Evolutionary conservation across 2,113 vertebrate species (phyloP).

Genomic region (Monopterus albus): DNA sequence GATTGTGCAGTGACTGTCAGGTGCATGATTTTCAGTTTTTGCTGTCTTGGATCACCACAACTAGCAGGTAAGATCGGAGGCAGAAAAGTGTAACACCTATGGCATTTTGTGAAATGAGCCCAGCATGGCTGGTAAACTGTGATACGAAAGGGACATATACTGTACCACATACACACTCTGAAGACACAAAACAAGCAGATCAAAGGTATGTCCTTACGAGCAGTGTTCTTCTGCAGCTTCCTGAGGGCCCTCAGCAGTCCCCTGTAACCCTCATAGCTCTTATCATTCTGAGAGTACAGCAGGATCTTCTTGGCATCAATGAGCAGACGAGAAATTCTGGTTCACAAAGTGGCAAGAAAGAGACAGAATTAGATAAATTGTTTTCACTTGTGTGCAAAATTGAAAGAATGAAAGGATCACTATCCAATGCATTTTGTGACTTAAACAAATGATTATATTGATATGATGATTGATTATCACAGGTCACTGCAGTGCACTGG

Average conservation of each 20-base stretch:
- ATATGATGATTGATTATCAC: background rate
- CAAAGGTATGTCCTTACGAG: constrained; percentile 79
- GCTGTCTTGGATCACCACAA: background rate
- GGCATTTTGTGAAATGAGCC: constrained; percentile 8
- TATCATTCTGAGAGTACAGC: constrained; percentile 91
- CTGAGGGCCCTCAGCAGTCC: constrained; percentile 81
- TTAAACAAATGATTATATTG: background rate
- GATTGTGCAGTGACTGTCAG: constrained; percentile 17
- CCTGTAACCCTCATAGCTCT: constrained; percentile 84
- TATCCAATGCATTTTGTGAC: background rate
- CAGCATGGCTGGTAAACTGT: constrained; percentile 2
- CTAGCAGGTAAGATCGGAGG: background rate
- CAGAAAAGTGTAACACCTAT: constrained; percentile 10
- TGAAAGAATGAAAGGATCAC: background rate
- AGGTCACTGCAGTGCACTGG: background rate
- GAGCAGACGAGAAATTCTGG: constrained; percentile 83
- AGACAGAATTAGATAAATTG: background rate
- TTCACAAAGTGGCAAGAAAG: background rate
- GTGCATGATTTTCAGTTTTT: constrained; percentile 1
- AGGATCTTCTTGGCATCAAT: constrained; percentile 91
- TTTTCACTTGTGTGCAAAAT: background rate
- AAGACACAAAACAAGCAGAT: background rate
- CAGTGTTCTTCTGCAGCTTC: constrained; percentile 84
- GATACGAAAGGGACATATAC: constrained; percentile 35
- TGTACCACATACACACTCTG: background rate